These are phyloP conservation scores for Agelas oroides DNA, from an alignment of 37 sponge, comb jelly and placozoan genomes.

Conservation along the genomic window DNA sequence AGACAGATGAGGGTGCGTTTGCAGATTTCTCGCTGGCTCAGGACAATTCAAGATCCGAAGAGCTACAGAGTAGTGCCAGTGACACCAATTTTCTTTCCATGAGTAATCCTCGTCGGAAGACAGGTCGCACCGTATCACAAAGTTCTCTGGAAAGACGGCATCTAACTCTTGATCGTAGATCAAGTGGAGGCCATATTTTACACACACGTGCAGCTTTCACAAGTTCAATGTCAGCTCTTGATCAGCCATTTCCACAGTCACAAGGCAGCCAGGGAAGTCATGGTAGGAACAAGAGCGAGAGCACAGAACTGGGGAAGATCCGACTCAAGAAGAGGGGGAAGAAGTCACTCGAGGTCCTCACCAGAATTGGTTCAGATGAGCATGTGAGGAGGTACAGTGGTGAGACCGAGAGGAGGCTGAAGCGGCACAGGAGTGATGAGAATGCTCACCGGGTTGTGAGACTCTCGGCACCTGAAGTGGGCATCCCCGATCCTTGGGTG, in stretches of 20 bases:
- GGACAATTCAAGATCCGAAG: neutral
- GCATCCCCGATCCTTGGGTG: too few relatives aligned
- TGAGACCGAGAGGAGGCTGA: too few relatives aligned
- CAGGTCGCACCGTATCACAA: neutral
- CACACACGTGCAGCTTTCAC: neutral
- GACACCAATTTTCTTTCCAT: neutral
- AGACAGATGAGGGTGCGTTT: neutral
- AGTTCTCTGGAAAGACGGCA: neutral
- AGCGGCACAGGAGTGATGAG: conserved; percentile 9
- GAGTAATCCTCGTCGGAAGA: neutral
- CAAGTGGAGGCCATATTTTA: neutral
- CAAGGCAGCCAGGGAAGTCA: neutral
- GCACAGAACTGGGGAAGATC: conserved; percentile 31
- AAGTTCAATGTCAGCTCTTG: conserved; percentile 39
- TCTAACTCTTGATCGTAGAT: neutral
- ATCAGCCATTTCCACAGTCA: neutral
- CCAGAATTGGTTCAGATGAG: conserved; percentile 3
- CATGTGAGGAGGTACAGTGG: too few relatives aligned
- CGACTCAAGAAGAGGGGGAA: conserved; percentile 2
- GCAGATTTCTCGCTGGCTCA: neutral
- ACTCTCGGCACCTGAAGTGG: too few relatives aligned
- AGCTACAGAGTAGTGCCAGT: neutral
- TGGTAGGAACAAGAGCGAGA: neutral
- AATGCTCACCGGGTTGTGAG: neutral
- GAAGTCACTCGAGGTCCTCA: conserved; percentile 40